A percentile compares a stretch with the other conserved stretches of the same genome.
These are phyloP conservation scores for Scaptomyza cyrtandrae DNA, from an alignment of 2,888 invertebrate species.

Conservation along the genomic window DNA sequence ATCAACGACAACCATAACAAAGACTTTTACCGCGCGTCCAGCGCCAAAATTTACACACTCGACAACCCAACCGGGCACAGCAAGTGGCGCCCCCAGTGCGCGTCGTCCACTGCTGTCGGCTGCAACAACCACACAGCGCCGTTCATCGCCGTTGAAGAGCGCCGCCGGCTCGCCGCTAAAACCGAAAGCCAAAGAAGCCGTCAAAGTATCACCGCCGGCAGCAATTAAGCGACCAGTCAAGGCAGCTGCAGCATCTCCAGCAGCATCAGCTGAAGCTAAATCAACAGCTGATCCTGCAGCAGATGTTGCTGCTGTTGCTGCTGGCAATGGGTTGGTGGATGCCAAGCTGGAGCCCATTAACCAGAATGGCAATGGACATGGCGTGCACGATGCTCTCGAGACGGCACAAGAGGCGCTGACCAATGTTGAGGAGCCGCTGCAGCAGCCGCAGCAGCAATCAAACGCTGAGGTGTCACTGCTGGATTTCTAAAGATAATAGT, in stretches of 20 bases:
- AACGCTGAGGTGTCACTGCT: slow-evolving; percentile 48
- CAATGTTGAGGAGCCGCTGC: slow-evolving; percentile 16
- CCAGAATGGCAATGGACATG: slow-evolving; percentile 55
- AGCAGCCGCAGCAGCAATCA: slow-evolving; percentile 17
- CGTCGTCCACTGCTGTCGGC: slow-evolving; percentile 58
- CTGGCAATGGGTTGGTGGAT: slow-evolving; percentile 49
- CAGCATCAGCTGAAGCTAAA: slow-evolving; percentile 8
- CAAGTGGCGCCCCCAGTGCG: slow-evolving; percentile 46
- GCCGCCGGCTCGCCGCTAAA: slow-evolving; percentile 59
- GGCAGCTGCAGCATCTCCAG: slow-evolving; percentile 9
- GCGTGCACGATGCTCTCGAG: slow-evolving; percentile 41
- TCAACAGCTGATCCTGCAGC: slow-evolving; percentile 11
- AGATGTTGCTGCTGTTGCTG: slow-evolving; percentile 24
- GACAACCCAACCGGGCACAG: slow-evolving; percentile 25
- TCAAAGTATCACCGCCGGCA: slow-evolving; percentile 62
- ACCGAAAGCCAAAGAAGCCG: slow-evolving; percentile 73
- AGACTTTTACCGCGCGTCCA: slow-evolving; percentile 81
- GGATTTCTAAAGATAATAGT: slow-evolving; percentile 50
- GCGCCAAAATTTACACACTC: slow-evolving; percentile 77
- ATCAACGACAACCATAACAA: slow-evolving; percentile 65
- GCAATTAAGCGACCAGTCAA: slow-evolving; percentile 32
- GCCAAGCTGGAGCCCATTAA: slow-evolving; percentile 22
- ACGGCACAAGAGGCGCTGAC: slow-evolving; percentile 44
- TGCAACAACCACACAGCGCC: slow-evolving; percentile 57
- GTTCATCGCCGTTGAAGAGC: slow-evolving; percentile 67